Percentiles rank a stretch among this genome's conserved stretches.
Conservation (phyloP, 2,888 invertebrate species). For the Cantharis rufa region DNA sequence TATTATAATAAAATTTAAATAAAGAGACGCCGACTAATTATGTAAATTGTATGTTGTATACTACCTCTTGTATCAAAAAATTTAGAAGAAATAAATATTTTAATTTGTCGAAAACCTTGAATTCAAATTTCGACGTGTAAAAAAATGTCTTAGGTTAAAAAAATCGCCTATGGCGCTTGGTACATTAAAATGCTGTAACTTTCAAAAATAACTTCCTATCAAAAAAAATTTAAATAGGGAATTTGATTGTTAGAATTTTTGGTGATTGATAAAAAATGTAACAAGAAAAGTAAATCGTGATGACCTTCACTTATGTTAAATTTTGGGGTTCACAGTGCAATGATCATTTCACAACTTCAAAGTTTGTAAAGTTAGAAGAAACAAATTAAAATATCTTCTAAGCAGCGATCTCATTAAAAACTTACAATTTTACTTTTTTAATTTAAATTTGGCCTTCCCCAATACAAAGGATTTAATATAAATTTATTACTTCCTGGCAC, state of each 20-base stretch:
- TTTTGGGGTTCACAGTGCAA: not conserved
- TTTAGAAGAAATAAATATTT: not conserved
- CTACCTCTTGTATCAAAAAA: not conserved
- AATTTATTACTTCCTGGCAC: not conserved
- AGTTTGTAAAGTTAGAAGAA: not conserved
- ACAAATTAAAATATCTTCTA: not conserved
- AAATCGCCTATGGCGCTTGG: not conserved
- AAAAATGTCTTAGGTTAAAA: too few species aligned
- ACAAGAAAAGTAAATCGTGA: too few species aligned
- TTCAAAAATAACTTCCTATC: too few species aligned
- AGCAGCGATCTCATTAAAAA: not conserved
- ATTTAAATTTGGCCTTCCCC: not conserved
- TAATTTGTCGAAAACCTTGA: not conserved
- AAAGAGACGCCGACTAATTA: not conserved
- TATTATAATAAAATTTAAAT: not conserved
- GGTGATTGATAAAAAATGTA: too few species aligned
- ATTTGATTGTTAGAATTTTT: too few species aligned
- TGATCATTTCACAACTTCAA: not conserved
- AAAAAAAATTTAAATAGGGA: too few species aligned
- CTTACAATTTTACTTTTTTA: not conserved
- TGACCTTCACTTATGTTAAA: not conserved
- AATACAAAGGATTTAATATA: not conserved
- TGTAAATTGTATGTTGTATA: not conserved
- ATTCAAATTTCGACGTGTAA: not conserved
- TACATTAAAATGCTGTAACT: not conserved